These are phyloP conservation scores for Empis livida DNA, from an alignment of 2,888 invertebrate species.

Conservation along the genomic window DNA sequence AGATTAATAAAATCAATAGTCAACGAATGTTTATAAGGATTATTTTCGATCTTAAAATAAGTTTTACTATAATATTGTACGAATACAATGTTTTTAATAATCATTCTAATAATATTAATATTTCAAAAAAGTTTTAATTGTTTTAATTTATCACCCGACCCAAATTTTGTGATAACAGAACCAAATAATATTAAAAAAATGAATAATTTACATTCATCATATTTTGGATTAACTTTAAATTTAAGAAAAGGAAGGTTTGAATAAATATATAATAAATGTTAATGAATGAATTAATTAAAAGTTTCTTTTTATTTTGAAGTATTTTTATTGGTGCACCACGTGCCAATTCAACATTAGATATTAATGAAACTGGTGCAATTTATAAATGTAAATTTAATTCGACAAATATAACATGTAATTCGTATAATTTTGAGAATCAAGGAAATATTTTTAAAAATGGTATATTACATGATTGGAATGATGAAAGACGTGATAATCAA, in stretches of 20 bases:
- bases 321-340: constrained; percentile 36
- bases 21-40: too few species aligned
- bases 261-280: too few species aligned
- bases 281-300: constrained; percentile 6
- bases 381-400: constrained; percentile 27
- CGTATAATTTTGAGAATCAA: constrained; percentile 20
- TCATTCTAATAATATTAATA: too few species aligned
- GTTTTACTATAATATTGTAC: too few species aligned
- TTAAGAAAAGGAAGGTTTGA: constrained; percentile 14
- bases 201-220: constrained; percentile 24
- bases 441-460: constrained; percentile 16
- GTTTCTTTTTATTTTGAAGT: constrained; percentile 18
- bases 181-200: constrained; percentile 14
- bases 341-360: constrained; percentile 27
- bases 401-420: constrained; percentile 16
- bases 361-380: constrained; percentile 33
- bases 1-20: too few species aligned
- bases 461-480: constrained; percentile 11
- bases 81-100: too few species aligned
- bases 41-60: too few species aligned
- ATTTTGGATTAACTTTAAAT: constrained; percentile 30
- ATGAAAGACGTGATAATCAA: constrained; percentile 24
- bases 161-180: constrained; percentile 28
- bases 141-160: constrained; percentile 33
- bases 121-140: background rate